Conservation (phyloP, 2,888 invertebrate genomes). For the Calameuta pallipes region DNA sequence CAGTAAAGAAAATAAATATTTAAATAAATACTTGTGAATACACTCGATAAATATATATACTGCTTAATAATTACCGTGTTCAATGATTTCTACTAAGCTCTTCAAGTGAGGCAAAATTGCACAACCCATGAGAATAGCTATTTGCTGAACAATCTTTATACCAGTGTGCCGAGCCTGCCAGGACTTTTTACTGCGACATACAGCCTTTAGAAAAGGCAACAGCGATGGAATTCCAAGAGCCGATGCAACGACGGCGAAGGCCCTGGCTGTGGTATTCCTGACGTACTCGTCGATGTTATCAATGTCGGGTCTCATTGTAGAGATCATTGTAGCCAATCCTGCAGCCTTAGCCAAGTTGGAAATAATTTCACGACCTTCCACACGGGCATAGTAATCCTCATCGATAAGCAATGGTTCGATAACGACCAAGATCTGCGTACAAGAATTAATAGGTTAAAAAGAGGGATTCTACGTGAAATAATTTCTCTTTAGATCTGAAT, state of each 20-base stretch:
- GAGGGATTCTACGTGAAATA: not conserved
- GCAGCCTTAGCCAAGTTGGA: conserved; percentile 99
- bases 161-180: conserved; percentile 99
- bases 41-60: not conserved
- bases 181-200: conserved; percentile 98
- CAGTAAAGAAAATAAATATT: conserved; percentile 26
- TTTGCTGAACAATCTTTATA: conserved; percentile 99
- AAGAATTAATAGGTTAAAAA: conserved; percentile 5
- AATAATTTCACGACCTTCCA: conserved; percentile 99
- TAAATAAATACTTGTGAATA: not conserved
- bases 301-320: conserved; percentile 99
- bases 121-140: conserved; percentile 99
- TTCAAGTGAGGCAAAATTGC: conserved; percentile 98
- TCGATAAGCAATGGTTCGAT: conserved; percentile 99
- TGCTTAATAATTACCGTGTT: conserved; percentile 79
- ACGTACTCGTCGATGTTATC: conserved; percentile 99
- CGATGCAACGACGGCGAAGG: conserved; percentile 99
- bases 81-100: conserved; percentile 98
- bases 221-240: conserved; percentile 98
- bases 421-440: conserved; percentile 88
- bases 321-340: conserved; percentile 99
- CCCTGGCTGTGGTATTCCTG: conserved; percentile 98
- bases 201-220: conserved; percentile 97
- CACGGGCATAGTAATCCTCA: conserved; percentile 99
- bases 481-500: not conserved